Base-by-base conservation (phyloP, 2,113 vertebrate genomes). In the Clarias magur region DNA sequence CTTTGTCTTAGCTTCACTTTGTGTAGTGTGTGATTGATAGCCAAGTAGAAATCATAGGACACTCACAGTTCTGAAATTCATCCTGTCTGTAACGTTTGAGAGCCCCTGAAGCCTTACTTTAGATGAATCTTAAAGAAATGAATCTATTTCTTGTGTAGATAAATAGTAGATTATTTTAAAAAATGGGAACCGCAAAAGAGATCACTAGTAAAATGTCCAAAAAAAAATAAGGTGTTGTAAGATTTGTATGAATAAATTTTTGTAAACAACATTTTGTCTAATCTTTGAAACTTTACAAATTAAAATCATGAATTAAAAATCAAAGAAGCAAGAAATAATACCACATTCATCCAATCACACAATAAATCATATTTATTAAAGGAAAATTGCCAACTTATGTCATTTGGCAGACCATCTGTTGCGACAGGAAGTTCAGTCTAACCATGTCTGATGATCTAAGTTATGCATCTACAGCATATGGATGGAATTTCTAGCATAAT, bases 211-310 rank as follows among this genome's bases (percentile, higher is more conserved):
- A 96, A 97, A 95, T 99, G 97, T 97, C 95, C 48, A 48, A 48
- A 92, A 96, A 92, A 93, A 93, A 93, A 96, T 91, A 86, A 88
- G 82, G 96, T 97, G 96, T 94, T 98, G 97, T 98, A 98, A 97
- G 95, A 96, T 98, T 99, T 99, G 96, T 98, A 98, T 99, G 95
- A 99, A 99, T 99, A 98, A 98, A 99, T 97, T 99, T 99, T 99
- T 98, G 95, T 98, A 99, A 98, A 97, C 97, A 98, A 99, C 95
- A 94, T 94, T 96, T 95, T 68, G 97, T 98, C 96, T 97, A 97
- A 95, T 98, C 96, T 96, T 98, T 98, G 96, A 95, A 95, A 93
- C 93, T 34, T 82, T 76, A 92, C 89, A 75, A 89, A 73, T 83
- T 68, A 48, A 85, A 76, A 42, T 60, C 53, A 48, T 54, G 30